phyloP scores from a whole-genome alignment of 35 echinoderm and acorn worm genomes.

The Lytechinus variegatus region DNA sequence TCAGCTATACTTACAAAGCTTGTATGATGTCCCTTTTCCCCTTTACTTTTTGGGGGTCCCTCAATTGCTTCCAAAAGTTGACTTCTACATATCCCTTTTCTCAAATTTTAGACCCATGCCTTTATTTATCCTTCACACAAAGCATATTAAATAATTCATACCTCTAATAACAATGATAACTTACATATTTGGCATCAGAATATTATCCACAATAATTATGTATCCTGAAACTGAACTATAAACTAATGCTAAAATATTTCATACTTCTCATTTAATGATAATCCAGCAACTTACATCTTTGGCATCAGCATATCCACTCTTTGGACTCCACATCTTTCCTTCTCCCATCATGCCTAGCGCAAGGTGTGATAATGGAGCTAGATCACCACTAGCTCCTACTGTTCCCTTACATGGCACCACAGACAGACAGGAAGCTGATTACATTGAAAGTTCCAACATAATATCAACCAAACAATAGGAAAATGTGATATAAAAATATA shows the following conservation, averaged over 20 bases:
- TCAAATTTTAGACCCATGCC: not conserved
- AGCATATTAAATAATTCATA: too few relatives aligned
- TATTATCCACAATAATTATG: too few relatives aligned
- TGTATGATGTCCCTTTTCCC: not conserved
- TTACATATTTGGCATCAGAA: too few relatives aligned
- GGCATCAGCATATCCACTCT: constrained; percentile 89
- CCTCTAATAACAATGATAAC: too few relatives aligned
- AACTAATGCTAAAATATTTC: too few relatives aligned
- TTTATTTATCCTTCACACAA: too few relatives aligned
- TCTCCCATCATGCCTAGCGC: constrained; percentile 95
- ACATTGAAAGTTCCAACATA: constrained; percentile 6
- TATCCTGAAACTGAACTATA: too few relatives aligned
- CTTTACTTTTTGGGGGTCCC: not conserved
- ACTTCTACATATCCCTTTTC: not conserved
- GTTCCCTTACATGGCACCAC: constrained; percentile 91
- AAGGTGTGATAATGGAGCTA: constrained; percentile 87
- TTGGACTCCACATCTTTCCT: constrained; percentile 98
- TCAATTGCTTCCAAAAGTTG: not conserved
- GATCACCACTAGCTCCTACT: constrained; percentile 85
- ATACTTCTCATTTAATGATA: too few relatives aligned
- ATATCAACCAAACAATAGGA: not conserved
- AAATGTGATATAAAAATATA: not conserved
- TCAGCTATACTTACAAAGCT: not conserved
- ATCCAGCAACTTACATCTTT: constrained; percentile 55
- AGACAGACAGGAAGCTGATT: constrained; percentile 78